Evolutionary conservation across 2,797 vertebrate genomes (phyloP).

Genomic region (Syngnathus acus): DNA sequence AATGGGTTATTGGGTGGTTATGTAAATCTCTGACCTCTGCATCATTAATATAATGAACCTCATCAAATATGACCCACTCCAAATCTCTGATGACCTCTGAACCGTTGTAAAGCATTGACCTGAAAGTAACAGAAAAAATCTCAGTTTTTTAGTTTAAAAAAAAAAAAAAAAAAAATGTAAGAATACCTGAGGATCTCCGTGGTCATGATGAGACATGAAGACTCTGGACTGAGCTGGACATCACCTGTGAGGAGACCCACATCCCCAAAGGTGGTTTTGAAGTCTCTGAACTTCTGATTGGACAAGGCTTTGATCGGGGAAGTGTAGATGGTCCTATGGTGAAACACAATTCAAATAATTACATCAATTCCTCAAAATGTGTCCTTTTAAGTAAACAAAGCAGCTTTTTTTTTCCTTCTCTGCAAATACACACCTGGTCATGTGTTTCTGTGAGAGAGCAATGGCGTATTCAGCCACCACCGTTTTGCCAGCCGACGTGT

Average conservation of each 20-base stretch:
- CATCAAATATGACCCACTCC: conserved; percentile 94
- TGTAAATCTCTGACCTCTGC: conserved; percentile 69
- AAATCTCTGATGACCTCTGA: conserved; percentile 88
- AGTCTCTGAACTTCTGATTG: conserved; percentile 93
- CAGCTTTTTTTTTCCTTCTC: not conserved
- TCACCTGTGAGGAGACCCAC: conserved; percentile 88
- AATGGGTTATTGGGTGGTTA: too few relatives aligned
- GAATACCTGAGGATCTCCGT: conserved; percentile 86
- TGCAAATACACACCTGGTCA: conserved; percentile 77
- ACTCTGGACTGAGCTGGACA: conserved; percentile 83
- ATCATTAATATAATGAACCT: conserved; percentile 92
- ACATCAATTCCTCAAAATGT: not conserved
- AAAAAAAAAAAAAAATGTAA: rapidly evolving
- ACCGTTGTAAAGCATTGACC: conserved; percentile 93
- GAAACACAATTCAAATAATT: not conserved
- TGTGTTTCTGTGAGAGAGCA: conserved; percentile 88
- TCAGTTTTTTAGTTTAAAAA: not conserved
- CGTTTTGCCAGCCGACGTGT: conserved; percentile 89
- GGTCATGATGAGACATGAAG: conserved; percentile 92
- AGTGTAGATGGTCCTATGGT: conserved; percentile 82
- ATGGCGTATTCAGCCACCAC: conserved; percentile 92
- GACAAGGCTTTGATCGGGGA: conserved; percentile 91
- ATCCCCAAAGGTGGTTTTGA: conserved; percentile 82
- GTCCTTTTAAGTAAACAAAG: not conserved
- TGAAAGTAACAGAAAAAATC: conserved; percentile 30